Percentiles rank a stretch among this genome's conserved stretches.
Conservation (phyloP, 2,113 vertebrate species). For the Panurus biarmicus region DNA sequence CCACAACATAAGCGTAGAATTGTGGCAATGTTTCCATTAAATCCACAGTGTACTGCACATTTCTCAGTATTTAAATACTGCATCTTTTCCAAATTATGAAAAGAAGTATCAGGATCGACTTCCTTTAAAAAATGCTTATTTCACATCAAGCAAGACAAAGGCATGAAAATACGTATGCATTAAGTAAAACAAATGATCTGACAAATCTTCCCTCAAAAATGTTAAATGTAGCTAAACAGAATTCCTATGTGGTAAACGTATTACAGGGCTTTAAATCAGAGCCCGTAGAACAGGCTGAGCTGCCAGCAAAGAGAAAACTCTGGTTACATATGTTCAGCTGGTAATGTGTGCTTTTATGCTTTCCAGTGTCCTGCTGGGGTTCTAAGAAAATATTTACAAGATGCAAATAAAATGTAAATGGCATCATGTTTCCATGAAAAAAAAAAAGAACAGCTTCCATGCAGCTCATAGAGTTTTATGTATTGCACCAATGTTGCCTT, state of each 20-base stretch:
- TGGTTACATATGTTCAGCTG: constrained; percentile 32
- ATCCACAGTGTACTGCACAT: not conserved
- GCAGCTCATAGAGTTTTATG: not conserved
- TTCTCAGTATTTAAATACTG: constrained; percentile 1
- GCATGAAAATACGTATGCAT: not conserved
- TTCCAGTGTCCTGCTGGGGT: not conserved
- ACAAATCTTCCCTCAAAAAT: not conserved
- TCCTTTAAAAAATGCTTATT: not conserved
- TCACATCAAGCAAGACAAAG: not conserved
- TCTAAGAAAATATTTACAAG: constrained; percentile 51
- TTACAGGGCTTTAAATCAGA: constrained; percentile 7
- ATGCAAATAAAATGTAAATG: constrained; percentile 17
- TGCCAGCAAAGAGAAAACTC: constrained; percentile 7
- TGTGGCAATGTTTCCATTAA: not conserved
- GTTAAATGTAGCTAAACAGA: not conserved
- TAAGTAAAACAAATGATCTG: not conserved
- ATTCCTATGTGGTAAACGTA: not conserved
- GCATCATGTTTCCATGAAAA: not conserved
- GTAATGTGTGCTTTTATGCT: not conserved
- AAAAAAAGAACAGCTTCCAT: not conserved
- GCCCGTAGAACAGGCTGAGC: not conserved
- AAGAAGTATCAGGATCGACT: not conserved
- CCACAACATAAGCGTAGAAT: not conserved
- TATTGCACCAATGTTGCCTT: constrained; percentile 74
- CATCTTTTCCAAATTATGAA: not conserved